Conservation (phyloP, 2,888 invertebrate genomes). For the Orthosia incerta region DNA sequence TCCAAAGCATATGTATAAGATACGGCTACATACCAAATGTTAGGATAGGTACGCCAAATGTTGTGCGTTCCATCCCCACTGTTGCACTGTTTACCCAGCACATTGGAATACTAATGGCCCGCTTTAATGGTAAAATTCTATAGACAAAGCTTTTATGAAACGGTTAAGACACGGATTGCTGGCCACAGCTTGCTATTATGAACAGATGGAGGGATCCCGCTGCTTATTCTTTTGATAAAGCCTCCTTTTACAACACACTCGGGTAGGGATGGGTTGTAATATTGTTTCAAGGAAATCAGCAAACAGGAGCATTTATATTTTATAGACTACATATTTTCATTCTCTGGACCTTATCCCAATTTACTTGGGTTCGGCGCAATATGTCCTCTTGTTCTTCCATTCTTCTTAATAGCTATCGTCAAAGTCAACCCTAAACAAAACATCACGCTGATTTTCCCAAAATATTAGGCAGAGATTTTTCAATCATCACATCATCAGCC, state of each 20-base stretch:
- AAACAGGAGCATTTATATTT: not conserved
- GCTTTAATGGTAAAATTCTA: not conserved
- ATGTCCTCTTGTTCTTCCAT: too few relatives aligned
- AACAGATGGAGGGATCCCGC: not conserved
- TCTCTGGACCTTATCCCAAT: too few relatives aligned
- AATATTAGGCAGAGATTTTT: too few relatives aligned
- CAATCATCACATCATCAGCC: too few relatives aligned
- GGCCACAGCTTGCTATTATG: not conserved
- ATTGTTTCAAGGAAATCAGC: not conserved
- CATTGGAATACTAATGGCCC: conserved; percentile 2
- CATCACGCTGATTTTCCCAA: too few relatives aligned
- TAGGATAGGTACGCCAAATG: not conserved
- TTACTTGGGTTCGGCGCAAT: too few relatives aligned
- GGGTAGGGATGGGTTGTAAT: too few relatives aligned
- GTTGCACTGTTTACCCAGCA: not conserved
- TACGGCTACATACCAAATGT: not conserved
- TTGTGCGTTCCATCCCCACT: not conserved
- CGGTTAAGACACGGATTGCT: not conserved
- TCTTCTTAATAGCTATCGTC: too few relatives aligned
- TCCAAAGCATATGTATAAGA: not conserved
- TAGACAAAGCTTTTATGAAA: not conserved
- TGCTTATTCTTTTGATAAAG: not conserved
- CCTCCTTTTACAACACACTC: not conserved
- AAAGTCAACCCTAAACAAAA: too few relatives aligned
- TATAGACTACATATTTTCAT: too few relatives aligned